Evolutionary conservation across 2,797 vertebrate genomes (phyloP), one percentile per base, ranked within the genome.

Genomic region (Cyclura pinguis): DNA sequence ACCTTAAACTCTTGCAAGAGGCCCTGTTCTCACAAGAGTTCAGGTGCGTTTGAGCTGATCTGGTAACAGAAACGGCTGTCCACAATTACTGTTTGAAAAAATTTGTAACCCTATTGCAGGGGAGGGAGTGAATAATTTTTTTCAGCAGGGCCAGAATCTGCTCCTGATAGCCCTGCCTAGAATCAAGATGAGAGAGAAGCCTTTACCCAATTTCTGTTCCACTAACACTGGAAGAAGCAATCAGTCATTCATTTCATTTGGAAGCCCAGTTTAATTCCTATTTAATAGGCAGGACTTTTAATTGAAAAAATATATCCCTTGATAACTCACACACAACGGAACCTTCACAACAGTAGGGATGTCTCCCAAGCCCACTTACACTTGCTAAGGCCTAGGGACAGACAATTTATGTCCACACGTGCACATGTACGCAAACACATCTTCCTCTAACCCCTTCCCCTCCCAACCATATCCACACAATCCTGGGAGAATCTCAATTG

Each of bases 261-360:
- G 89, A 93, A 95, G 95, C 64, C 78, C 90, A 73, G 92, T 97
- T 98, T 97, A 97, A 97, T 97, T 94, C 89, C 95, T 88, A 82
- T 88, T 87, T 89, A 91, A 82, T 55, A 83, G 69, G 90, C 3
- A 0, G 88, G 84, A 92, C 95, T 93, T 90, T 87, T n/a, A 18
- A 22, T 62, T 20, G 92, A 89, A 89, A 90, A 92, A 92, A 94
- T 92, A 47, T 90, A 50, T 90, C 91, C 86, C 24, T 95, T 91
- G 90, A 93, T 93, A 92, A 95, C 82, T 92, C 96, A 96, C 80
- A 80, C 83, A 92, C 95, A 86, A 7, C 89, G 94, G 94, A 94
- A 95, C 94, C 89, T 89, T 90, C 74, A 91, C 80, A 95, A 90
- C 90, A 92, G 87, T 0, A 0, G 92, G 78, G 64, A 83, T 93